Percentiles rank a stretch among this genome's conserved stretches.
These are phyloP conservation scores for Agonopterix heracliana DNA, from an alignment of 2,888 invertebrate species.

Conservation along the genomic window DNA sequence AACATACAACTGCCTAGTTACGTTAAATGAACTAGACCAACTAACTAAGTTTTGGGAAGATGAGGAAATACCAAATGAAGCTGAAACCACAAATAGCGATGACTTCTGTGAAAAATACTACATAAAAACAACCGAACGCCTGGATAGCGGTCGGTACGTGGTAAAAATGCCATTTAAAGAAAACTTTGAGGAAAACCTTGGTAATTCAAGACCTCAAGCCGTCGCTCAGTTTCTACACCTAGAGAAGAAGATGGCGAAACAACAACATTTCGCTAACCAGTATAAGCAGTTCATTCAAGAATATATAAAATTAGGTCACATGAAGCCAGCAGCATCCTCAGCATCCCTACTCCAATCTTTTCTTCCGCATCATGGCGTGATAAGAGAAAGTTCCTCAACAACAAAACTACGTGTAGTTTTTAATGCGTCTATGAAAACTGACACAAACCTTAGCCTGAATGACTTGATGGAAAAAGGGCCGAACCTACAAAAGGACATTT, in stretches of 20 bases:
- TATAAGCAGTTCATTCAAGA: too few species aligned
- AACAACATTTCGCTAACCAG: too few species aligned
- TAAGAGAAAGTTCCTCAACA: neutral
- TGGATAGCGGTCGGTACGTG: too few species aligned
- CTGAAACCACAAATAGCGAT: neutral
- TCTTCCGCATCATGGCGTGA: neutral
- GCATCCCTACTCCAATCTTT: neutral
- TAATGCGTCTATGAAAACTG: neutral
- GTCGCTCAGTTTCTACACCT: too few species aligned
- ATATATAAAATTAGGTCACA: too few species aligned
- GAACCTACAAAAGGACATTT: slow-evolving; percentile 7
- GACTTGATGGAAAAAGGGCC: slow-evolving; percentile 2
- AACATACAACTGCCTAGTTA: too few species aligned
- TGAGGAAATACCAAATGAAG: neutral
- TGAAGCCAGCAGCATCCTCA: too few species aligned
- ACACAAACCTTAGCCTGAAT: neutral
- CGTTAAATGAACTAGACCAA: neutral
- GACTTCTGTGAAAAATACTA: neutral
- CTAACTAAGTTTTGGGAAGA: neutral
- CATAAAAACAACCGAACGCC: neutral
- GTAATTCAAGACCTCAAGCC: too few species aligned
- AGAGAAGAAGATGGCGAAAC: too few species aligned
- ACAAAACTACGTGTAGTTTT: neutral
- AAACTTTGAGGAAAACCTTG: too few species aligned
- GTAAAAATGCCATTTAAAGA: too few species aligned